Evolutionary conservation across 2,888 invertebrate species (phyloP).

Genomic region (Amphiduros pacificus): DNA sequence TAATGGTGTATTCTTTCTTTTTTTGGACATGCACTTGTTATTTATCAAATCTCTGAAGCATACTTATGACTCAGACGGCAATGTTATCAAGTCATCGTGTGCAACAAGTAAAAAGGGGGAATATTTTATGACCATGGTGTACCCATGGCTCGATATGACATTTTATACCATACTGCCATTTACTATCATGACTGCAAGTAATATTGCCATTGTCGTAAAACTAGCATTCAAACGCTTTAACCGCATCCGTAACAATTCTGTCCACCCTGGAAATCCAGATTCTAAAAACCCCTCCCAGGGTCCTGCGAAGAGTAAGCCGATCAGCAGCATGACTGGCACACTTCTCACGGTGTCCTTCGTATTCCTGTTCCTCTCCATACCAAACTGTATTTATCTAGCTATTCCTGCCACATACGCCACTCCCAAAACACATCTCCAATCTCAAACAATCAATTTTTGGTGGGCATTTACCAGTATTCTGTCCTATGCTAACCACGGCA

Average conservation of each 20-base stretch:
- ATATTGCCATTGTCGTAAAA: not conserved
- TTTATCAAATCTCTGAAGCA: not conserved
- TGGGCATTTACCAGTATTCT: not conserved
- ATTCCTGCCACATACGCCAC: not conserved
- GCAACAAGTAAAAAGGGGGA: too few species aligned
- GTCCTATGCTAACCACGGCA: not conserved
- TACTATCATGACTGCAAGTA: not conserved
- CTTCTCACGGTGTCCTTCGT: not conserved
- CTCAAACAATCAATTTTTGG: not conserved
- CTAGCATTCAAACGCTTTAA: too few species aligned
- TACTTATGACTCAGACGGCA: not conserved
- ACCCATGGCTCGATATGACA: not conserved
- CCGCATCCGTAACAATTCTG: too few species aligned
- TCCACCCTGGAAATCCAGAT: too few species aligned
- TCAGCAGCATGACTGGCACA: not conserved
- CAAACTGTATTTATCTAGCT: not conserved
- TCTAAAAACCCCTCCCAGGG: too few species aligned
- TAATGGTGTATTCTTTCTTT: not conserved
- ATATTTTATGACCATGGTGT: too few species aligned
- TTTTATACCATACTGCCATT: not conserved
- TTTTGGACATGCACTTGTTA: not conserved
- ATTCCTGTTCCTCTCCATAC: not conserved
- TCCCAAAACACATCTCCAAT: not conserved
- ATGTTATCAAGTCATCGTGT: too few species aligned
- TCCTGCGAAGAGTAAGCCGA: too few species aligned